Evolutionary conservation across 2,113 vertebrate species (phyloP), one percentile per base, ranked within the genome.

Genomic region (Tachycineta bicolor): DNA sequence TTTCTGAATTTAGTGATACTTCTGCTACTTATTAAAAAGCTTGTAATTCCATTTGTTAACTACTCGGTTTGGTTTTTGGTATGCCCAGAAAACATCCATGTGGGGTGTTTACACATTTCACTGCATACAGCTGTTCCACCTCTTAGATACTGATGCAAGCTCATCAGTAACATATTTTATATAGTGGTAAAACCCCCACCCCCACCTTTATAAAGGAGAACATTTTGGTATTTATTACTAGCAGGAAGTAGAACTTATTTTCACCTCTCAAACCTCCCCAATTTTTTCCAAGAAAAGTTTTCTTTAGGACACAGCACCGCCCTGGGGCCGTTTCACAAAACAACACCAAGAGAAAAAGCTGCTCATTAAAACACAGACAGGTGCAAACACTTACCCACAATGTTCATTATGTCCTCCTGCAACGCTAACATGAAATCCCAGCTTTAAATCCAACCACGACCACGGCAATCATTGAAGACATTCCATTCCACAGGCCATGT

Each of bases 271-370:
- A 11, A 56, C 9, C 1, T 0, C 8, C 2, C 3, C 5, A 0
- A 0, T 9, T 19, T 22, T 39, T 50, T 1, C 0, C 34, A 26
- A 1, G 6, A 16, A 33, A 16, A 22, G 3, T 1, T 43, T 5
- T 14, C 29, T 39, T 76, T 65, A 47, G 79, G 33, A 39, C 26
- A 50, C 26, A 76, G 55, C 82, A 58, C 67, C 91, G 23, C 39
- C 63, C 1, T 10, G 78, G 74, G 94, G 89, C 26, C 34, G 3
- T 39, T 29, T 14, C n/a, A 1, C 3, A 11, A 37, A 71, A n/a
- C 16, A 82, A 13, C 43, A 56, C 1, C 1, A 7, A 14, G 11
- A 23, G 7, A 0, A 6, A 23, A 12, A 26, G 52, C 24, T 6
- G 39, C 47, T 49, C 4, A 0, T 24, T 9, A 5, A 33, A 77